phyloP scores from a whole-genome alignment of 2,113 vertebrate species.

The Indicator maculatus region DNA sequence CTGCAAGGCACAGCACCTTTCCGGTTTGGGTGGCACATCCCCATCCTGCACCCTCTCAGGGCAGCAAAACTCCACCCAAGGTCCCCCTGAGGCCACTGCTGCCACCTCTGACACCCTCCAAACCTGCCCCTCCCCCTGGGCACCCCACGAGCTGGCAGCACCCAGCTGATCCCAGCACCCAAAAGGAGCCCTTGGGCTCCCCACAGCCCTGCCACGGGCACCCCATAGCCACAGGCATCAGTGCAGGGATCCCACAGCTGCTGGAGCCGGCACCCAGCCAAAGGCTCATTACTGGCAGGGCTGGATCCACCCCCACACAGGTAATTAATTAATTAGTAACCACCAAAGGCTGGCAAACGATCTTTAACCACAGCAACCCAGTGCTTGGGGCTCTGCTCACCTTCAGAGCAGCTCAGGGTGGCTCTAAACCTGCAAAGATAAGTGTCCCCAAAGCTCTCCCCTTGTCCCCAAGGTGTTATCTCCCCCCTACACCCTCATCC shows the following conservation, averaged over 20 bases:
- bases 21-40: accelerated
- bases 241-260: background rate
- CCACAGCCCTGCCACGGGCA: accelerated
- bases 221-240: accelerated
- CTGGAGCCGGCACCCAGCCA: background rate
- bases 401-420: background rate
- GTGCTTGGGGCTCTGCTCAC: accelerated
- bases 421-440: background rate
- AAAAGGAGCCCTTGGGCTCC: accelerated
- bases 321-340: background rate
- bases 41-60: accelerated
- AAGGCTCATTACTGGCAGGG: background rate
- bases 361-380: background rate
- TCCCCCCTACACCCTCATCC: accelerated
- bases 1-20: slow-evolving; percentile 33
- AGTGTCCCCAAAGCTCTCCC: background rate
- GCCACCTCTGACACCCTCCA: background rate
- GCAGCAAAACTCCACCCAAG: accelerated
- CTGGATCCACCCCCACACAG: accelerated
- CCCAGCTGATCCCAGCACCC: background rate
- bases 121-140: background rate
- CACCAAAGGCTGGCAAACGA: background rate
- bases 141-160: background rate
- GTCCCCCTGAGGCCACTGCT: background rate
- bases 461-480: accelerated